These are phyloP conservation scores for Tuta absoluta DNA, from an alignment of 2,888 invertebrate genomes.

Conservation along the genomic window DNA sequence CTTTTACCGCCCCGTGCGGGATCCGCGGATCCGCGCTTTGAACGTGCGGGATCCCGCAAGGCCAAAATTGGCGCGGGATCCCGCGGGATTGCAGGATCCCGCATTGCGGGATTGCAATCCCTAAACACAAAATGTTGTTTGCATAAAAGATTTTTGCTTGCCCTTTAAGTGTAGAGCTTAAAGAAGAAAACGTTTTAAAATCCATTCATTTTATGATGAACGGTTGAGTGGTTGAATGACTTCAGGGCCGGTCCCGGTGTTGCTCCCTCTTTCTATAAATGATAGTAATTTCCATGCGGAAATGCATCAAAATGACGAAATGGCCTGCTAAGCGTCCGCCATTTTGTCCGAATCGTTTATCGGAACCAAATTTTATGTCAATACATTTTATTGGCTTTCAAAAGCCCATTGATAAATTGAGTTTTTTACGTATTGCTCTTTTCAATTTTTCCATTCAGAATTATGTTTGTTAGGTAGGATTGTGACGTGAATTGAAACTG, in stretches of 20 bases:
- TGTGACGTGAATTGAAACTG: not conserved
- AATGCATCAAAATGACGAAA: slow-evolving; percentile 78
- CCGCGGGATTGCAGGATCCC: too few relatives aligned
- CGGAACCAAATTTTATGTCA: slow-evolving; percentile 64
- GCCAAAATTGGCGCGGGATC: too few relatives aligned
- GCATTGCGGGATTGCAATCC: too few relatives aligned
- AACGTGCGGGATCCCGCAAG: too few relatives aligned
- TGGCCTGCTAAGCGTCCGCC: slow-evolving; percentile 73
- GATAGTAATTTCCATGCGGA: slow-evolving; percentile 75
- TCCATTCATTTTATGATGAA: slow-evolving; percentile 38
- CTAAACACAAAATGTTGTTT: not conserved
- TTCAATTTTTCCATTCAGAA: not conserved
- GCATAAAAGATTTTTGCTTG: not conserved
- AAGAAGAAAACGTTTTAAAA: slow-evolving; percentile 7
- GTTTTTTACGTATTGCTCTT: not conserved
- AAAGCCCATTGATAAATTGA: slow-evolving; percentile 11
- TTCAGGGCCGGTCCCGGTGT: slow-evolving; percentile 56
- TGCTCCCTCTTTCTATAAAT: slow-evolving; percentile 71
- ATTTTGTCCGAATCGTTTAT: slow-evolving; percentile 71
- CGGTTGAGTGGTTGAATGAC: slow-evolving; percentile 40
- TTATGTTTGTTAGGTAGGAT: not conserved
- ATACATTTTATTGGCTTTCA: slow-evolving; percentile 44
- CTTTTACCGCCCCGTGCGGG: too few relatives aligned
- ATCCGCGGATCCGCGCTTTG: too few relatives aligned
- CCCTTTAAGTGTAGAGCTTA: not conserved